phyloP scores from a whole-genome alignment of 2,113 vertebrate genomes.

The Tenrec ecaudatus region DNA sequence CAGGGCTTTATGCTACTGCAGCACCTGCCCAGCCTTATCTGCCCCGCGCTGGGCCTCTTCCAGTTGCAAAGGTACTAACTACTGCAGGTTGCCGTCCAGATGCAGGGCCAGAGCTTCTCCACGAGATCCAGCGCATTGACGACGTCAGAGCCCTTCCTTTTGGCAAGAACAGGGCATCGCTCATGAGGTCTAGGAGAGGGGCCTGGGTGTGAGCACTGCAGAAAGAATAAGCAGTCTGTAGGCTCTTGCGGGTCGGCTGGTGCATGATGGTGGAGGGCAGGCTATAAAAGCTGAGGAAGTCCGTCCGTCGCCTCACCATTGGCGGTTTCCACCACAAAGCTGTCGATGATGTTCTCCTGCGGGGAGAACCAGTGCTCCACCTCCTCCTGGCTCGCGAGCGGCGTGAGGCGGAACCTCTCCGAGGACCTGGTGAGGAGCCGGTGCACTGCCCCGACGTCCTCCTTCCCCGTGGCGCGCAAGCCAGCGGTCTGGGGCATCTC shows the following conservation, averaged over 20 bases:
- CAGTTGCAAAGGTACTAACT: constrained; percentile 99
- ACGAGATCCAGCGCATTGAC: constrained; percentile 99
- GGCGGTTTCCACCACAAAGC: constrained; percentile 94
- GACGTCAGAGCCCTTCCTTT: constrained; percentile 99
- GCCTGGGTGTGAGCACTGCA: constrained; percentile 98
- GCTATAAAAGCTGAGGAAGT: constrained; percentile 98
- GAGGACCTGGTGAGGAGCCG: constrained; percentile 93
- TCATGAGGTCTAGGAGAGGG: constrained; percentile 97
- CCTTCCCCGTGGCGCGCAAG: constrained; percentile 90
- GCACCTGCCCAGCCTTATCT: constrained; percentile 98
- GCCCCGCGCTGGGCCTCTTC: constrained; percentile 99
- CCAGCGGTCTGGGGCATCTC: constrained; percentile 95
- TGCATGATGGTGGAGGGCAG: constrained; percentile 99
- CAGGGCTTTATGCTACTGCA: constrained; percentile 92
- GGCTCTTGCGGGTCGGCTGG: constrained; percentile 96
- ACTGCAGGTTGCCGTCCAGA: constrained; percentile 99
- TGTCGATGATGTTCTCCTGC: constrained; percentile 98
- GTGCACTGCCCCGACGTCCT: too few relatives aligned
- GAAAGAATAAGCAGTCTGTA: constrained; percentile 99
- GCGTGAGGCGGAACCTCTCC: constrained; percentile 95
- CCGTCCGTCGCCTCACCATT: constrained; percentile 94
- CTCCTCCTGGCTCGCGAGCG: constrained; percentile 94
- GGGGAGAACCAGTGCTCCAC: constrained; percentile 98
- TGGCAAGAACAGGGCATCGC: constrained; percentile 97
- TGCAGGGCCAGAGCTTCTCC: constrained; percentile 99